Conservation (phyloP, 2,888 invertebrate genomes). For the Harpagoxenus sublaevis region DNA sequence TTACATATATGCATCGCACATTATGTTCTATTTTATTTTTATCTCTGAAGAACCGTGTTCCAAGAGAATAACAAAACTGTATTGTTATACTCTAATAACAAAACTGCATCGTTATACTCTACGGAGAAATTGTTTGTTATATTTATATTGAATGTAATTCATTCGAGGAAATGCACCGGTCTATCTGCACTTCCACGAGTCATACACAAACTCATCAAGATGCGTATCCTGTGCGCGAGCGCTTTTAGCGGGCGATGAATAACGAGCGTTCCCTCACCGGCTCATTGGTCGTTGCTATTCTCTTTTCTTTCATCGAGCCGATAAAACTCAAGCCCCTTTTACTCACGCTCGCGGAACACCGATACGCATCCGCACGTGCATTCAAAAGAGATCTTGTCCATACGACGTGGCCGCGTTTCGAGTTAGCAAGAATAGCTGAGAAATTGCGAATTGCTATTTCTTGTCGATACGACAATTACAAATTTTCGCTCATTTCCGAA, state of each 20-base stretch:
- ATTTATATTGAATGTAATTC: neutral
- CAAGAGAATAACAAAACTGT: neutral
- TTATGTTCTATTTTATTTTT: neutral
- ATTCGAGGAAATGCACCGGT: conserved; percentile 31
- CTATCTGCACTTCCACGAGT: conserved; percentile 58
- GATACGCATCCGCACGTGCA: conserved; percentile 69
- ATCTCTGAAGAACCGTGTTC: neutral
- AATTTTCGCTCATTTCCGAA: neutral
- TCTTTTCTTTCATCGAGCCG: neutral
- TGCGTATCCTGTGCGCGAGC: conserved; percentile 70
- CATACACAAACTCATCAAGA: conserved; percentile 61
- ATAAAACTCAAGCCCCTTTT: conserved; percentile 11
- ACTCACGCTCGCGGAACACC: conserved; percentile 48
- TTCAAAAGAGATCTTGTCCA: conserved; percentile 73
- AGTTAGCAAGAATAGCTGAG: conserved; percentile 28
- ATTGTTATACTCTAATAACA: neutral
- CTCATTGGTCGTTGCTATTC: neutral
- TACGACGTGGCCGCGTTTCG: conserved; percentile 75
- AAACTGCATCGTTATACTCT: neutral
- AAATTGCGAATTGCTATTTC: conserved; percentile 17
- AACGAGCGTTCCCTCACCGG: neutral
- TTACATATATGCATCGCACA: no score
- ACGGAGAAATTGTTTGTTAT: neutral
- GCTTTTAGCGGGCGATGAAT: conserved; percentile 22
- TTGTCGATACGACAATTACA: neutral